Evolutionary conservation across 1,140 invertebrate species (phyloP).

Genomic region (Drosophila chauvacae): DNA sequence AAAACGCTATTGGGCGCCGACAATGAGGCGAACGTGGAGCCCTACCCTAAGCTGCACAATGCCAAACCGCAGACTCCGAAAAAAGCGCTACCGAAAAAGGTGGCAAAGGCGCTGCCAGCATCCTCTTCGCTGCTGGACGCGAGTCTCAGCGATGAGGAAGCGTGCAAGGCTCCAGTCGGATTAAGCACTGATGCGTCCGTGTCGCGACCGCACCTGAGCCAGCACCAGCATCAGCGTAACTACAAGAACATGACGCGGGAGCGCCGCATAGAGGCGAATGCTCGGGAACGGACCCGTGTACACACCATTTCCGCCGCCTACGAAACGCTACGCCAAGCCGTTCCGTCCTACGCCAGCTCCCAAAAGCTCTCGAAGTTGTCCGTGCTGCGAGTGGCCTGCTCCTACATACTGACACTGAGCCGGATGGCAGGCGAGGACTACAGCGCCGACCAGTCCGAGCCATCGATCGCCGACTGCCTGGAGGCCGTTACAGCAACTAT

Average conservation of each 20-base stretch:
- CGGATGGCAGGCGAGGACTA: slow-evolving; percentile 88
- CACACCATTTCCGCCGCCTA: slow-evolving; percentile 98
- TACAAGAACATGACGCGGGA: slow-evolving; percentile 98
- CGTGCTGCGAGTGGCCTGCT: slow-evolving; percentile 95
- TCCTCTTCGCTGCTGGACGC: slow-evolving; percentile 28
- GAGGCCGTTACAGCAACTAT: slow-evolving; percentile 94
- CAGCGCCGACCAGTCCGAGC: slow-evolving; percentile 85
- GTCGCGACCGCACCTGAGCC: slow-evolving; percentile 85
- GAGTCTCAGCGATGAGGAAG: slow-evolving; percentile 41
- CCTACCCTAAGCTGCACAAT: neutral
- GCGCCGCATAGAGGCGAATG: slow-evolving; percentile 96
- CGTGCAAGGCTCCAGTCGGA: slow-evolving; percentile 8
- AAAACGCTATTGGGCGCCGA: slow-evolving; percentile 13
- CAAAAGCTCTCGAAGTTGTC: slow-evolving; percentile 97
- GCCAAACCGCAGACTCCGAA: slow-evolving; percentile 12
- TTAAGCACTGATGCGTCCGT: neutral
- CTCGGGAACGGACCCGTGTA: slow-evolving; percentile 94
- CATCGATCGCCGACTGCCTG: slow-evolving; percentile 90
- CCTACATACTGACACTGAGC: slow-evolving; percentile 94
- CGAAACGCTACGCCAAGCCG: slow-evolving; percentile 92
- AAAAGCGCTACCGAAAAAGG: slow-evolving; percentile 34
- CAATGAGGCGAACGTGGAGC: neutral
- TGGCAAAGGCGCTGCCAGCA: neutral
- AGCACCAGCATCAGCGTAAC: slow-evolving; percentile 90
- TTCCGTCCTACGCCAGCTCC: slow-evolving; percentile 96